A percentile compares a stretch with the other conserved stretches of the same genome.
These are phyloP conservation scores for Catagonus wagneri DNA, from an alignment of 2,113 vertebrate species.

Conservation along the genomic window DNA sequence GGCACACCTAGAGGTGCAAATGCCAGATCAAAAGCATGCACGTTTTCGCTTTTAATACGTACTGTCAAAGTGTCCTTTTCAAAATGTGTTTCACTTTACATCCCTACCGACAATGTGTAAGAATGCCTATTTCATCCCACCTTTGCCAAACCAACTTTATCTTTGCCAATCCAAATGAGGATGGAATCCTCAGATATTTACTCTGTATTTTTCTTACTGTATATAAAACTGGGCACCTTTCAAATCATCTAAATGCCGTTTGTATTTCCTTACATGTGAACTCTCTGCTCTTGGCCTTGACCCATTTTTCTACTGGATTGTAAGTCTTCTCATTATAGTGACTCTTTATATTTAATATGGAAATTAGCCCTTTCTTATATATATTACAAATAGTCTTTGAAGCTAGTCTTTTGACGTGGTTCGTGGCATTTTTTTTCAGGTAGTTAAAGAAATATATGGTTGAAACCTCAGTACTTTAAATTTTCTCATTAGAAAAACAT, in stretches of 20 bases:
- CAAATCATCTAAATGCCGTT: neutral
- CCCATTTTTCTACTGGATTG: neutral
- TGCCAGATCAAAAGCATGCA: neutral
- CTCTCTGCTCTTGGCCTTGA: neutral
- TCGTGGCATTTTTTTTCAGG: neutral
- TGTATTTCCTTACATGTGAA: neutral
- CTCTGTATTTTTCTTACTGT: neutral
- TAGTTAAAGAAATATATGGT: neutral
- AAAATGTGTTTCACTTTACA: neutral
- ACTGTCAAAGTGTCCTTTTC: neutral
- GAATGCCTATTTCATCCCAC: neutral
- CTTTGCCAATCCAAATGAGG: neutral
- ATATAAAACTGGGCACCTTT: neutral
- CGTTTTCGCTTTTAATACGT: conserved; percentile 1
- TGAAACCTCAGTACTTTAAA: neutral
- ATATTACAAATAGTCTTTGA: neutral
- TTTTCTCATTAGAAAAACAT: neutral
- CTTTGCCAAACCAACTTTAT: neutral
- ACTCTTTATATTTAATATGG: neutral
- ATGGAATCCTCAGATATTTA: neutral
- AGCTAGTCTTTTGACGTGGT: neutral
- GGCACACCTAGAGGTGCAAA: neutral
- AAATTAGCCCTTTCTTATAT: neutral
- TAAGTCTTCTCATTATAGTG: neutral
- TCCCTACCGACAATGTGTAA: neutral